Evolutionary conservation across 2,888 invertebrate species (phyloP), one percentile per base, ranked within the genome.

Genomic region (Caenorhabditis sulstoni): DNA sequence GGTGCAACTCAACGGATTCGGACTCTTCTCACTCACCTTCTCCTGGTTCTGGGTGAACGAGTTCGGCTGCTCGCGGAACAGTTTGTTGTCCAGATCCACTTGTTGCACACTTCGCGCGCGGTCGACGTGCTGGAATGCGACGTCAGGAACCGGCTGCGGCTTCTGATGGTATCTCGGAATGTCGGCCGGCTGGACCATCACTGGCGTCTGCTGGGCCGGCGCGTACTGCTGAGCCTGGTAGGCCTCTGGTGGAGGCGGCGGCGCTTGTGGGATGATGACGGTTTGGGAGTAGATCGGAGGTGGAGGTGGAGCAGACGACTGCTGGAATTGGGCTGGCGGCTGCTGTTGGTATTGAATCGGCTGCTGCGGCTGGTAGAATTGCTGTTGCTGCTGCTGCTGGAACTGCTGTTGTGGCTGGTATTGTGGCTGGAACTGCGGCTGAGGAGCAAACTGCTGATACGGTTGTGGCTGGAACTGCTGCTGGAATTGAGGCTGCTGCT

Each of bases 261-360:
- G 78, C 8, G 78, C 71, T 47, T 78, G 70, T 62, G 78, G 78
- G 16, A 78, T 78, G 16, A 78, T 61, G 1, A 78, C 78, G 18
- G 78, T 78, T 62, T 78, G 78, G 11, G 78, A 78, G 50, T 78
- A 78, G 52, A 78, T 78, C 52, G 66, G 78, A 57, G 78, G 66
- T 35, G 70, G 65, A 8, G 58, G 52, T 16, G 52, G 76, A n/a
- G 77, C 61, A 47, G 52, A 64, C 37, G 74, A 79, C 22, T 62
- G 68, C n/a, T 59, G 50, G n/a, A 23, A 5, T 53, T 37, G 47
- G n/a, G 50, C 44, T 22, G 68, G 79, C 18, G 61, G 71, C 35
- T 76, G 76, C n/a, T 58, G 70, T 1, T 22, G 61, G 45, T 58
- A 74, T 47, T 39, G 65, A 7, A 29, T 29, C 29, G 29, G 29